phyloP scores from a whole-genome alignment of 2,797 vertebrate species.

The Psittacula derbiana region DNA sequence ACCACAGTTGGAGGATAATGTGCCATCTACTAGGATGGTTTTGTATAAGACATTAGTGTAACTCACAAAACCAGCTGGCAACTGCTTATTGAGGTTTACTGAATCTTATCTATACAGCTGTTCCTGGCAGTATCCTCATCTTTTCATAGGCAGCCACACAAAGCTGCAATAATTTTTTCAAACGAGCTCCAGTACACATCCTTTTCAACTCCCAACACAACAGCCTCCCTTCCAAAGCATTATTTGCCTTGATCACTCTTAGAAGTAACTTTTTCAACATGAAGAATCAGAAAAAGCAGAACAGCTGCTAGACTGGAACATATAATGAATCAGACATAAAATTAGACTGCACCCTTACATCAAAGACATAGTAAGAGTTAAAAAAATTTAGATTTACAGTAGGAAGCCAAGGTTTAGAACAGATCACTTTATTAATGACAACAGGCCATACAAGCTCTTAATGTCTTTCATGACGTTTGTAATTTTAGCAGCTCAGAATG shows the following conservation, averaged over 20 bases:
- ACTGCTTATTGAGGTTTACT: not conserved
- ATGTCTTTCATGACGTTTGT: not conserved
- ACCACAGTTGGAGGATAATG: not conserved
- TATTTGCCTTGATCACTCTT: not conserved
- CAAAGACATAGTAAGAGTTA: rapidly evolving
- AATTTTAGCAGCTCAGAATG: not conserved
- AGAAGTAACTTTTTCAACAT: not conserved
- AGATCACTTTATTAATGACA: not conserved
- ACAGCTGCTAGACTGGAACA: not conserved
- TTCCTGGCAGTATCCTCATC: not conserved
- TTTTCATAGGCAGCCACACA: not conserved
- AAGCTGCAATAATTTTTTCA: not conserved
- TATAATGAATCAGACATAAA: not conserved
- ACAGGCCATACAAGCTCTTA: not conserved
- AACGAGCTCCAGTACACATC: not conserved
- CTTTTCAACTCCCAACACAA: not conserved
- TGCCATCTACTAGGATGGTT: not conserved
- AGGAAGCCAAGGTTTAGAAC: not conserved
- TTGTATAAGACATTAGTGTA: not conserved
- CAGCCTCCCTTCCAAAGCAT: not conserved
- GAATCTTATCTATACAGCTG: not conserved
- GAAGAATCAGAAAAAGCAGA: not conserved
- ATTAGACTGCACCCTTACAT: not conserved
- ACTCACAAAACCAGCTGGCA: not conserved
- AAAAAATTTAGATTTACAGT: not conserved